A percentile compares a stretch with the other conserved stretches of the same genome.
Evolutionary conservation across 2,113 vertebrate genomes (phyloP).

Genomic region (Tauraco erythrolophus): DNA sequence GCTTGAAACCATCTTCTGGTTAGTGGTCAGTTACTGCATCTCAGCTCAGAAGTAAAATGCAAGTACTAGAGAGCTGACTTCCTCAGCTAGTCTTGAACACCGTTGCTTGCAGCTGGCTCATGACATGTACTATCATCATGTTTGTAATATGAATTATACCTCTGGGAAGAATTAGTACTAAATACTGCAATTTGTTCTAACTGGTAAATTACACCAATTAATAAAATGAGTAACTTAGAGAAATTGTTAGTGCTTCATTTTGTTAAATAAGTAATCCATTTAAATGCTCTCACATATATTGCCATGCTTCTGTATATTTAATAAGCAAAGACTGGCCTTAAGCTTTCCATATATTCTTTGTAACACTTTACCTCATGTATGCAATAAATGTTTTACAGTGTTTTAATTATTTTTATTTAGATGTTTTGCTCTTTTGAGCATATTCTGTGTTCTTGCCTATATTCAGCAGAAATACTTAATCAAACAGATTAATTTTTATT

Average conservation of each 20-base stretch:
- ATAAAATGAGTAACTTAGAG: neutral
- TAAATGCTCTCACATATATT: neutral
- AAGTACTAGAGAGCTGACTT: neutral
- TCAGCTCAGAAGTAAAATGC: neutral
- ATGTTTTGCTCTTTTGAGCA: neutral
- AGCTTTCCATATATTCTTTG: neutral
- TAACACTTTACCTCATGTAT: neutral
- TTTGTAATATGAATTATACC: neutral
- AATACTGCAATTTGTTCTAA: neutral
- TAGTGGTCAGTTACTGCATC: neutral
- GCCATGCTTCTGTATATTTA: neutral
- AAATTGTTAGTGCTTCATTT: neutral
- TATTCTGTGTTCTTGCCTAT: neutral
- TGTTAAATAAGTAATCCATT: neutral
- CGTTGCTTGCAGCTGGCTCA: accelerated
- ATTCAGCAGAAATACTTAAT: neutral
- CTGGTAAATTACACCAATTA: neutral
- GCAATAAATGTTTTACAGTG: neutral
- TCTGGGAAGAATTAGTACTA: neutral
- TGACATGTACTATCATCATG: neutral
- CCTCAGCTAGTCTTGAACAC: neutral
- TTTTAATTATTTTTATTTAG: neutral
- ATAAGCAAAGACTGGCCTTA: neutral
- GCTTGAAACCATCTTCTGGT: neutral
- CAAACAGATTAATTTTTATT: neutral